Evolutionary conservation across 2,888 invertebrate genomes (phyloP).

Genomic region (Lycophotia porphyrea): DNA sequence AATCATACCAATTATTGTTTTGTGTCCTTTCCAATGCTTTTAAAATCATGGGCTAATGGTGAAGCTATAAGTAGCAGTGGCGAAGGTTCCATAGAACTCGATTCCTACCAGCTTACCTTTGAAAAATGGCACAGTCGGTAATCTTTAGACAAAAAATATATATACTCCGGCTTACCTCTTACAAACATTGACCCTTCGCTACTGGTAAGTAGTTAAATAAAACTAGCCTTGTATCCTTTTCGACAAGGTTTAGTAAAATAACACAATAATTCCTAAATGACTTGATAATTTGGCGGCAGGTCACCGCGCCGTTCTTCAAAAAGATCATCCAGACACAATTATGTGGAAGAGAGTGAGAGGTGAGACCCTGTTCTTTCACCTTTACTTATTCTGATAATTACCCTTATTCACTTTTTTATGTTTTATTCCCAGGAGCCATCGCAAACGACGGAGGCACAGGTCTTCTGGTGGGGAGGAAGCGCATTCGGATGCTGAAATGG

Average conservation of each 20-base stretch:
- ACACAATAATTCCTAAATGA: constrained; percentile 22
- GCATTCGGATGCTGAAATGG: constrained; percentile 68
- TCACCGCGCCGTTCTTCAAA: constrained; percentile 75
- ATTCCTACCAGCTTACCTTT: too few relatives aligned
- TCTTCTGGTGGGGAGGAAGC: constrained; percentile 69
- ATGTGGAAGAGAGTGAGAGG: constrained; percentile 60
- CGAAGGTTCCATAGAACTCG: too few relatives aligned
- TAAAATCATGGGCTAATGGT: not conserved
- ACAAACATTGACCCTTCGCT: too few relatives aligned
- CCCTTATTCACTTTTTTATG: not conserved
- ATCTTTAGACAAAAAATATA: too few relatives aligned
- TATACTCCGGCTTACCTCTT: too few relatives aligned
- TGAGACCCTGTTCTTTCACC: constrained; percentile 43
- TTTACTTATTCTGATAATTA: not conserved
- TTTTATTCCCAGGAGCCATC: constrained; percentile 63
- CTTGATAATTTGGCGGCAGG: constrained; percentile 59
- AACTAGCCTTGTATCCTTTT: not conserved
- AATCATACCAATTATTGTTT: not conserved
- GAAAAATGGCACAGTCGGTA: too few relatives aligned
- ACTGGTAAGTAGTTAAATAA: constrained; percentile 1
- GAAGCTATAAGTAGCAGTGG: not conserved
- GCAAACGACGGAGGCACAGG: constrained; percentile 72
- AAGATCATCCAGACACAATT: constrained; percentile 58
- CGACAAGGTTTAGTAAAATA: not conserved
- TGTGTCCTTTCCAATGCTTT: not conserved